A percentile compares a stretch with the other conserved stretches of the same genome.
phyloP scores from a whole-genome alignment of 1,140 invertebrate species.

The Nasonia vitripennis region DNA sequence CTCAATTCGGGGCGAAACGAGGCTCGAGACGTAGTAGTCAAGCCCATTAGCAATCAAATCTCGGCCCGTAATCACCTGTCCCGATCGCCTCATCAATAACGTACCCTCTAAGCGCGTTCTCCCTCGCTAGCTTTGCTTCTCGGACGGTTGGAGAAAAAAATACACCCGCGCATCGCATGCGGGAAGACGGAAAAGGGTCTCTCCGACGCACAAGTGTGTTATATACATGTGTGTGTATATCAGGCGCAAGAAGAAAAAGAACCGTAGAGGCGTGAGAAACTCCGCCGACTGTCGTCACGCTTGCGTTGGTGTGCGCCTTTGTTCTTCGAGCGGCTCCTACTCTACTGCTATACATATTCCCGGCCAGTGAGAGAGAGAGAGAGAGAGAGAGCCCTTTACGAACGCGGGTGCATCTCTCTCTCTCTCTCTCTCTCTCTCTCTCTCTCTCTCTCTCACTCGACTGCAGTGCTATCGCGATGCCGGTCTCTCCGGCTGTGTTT shows the following conservation, averaged over 20 bases:
- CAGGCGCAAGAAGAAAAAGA: background rate
- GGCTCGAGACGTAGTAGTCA: too few relatives aligned
- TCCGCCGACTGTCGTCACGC: constrained; percentile 44
- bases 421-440: too few relatives aligned
- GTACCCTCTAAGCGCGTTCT: too few relatives aligned
- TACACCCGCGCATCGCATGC: background rate
- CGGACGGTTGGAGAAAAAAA: too few relatives aligned
- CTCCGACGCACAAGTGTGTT: background rate
- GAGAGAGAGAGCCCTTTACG: background rate
- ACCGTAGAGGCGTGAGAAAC: constrained; percentile 48
- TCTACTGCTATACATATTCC: background rate
- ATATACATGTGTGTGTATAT: background rate
- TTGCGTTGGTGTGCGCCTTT: constrained; percentile 46
- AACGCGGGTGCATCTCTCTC: background rate
- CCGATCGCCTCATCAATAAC: background rate
- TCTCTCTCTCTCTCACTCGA: too few relatives aligned
- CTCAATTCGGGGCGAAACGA: too few relatives aligned
- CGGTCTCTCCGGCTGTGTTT: background rate
- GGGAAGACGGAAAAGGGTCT: background rate
- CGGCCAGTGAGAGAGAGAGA: background rate
- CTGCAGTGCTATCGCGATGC: background rate
- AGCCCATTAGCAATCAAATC: too few relatives aligned
- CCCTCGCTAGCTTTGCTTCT: too few relatives aligned
- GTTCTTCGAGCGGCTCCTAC: constrained; percentile 26
- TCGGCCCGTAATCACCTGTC: too few relatives aligned